These are phyloP conservation scores for Periophthalmus modestus DNA, from an alignment of 2,113 vertebrate species.

Conservation along the genomic window DNA sequence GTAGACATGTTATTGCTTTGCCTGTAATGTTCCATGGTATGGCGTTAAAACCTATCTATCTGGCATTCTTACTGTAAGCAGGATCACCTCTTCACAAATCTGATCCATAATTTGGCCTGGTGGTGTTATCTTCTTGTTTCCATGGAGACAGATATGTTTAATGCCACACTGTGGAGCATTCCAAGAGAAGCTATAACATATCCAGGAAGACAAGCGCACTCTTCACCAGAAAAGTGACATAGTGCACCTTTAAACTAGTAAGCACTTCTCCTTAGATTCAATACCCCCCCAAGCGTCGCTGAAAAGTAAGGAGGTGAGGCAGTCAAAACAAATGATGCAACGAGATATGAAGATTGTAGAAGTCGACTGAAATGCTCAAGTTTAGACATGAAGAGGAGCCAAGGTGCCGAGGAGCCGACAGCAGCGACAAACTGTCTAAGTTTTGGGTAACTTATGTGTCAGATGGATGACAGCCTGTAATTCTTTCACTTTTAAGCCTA, in stretches of 20 bases:
- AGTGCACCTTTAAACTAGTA: slow-evolving; percentile 28
- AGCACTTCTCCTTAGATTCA: slow-evolving; percentile 16
- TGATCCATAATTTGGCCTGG: too few relatives aligned
- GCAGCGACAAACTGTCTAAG: not conserved
- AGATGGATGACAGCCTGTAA: slow-evolving; percentile 44
- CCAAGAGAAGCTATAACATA: too few relatives aligned
- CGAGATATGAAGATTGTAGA: slow-evolving; percentile 54
- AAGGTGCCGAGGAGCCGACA: slow-evolving; percentile 18
- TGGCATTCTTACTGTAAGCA: too few relatives aligned
- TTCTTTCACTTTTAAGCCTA: slow-evolving; percentile 31
- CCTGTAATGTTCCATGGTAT: too few relatives aligned
- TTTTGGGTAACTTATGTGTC: slow-evolving; percentile 4
- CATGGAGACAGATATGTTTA: too few relatives aligned
- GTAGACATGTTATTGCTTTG: too few relatives aligned
- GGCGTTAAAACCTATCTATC: too few relatives aligned
- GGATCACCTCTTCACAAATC: too few relatives aligned
- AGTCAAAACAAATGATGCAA: slow-evolving; percentile 68
- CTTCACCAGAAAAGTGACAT: too few relatives aligned
- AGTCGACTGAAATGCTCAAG: slow-evolving; percentile 31
- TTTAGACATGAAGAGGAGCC: slow-evolving; percentile 46
- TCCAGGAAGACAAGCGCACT: too few relatives aligned
- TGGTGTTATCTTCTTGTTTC: too few relatives aligned
- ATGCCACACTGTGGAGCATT: too few relatives aligned
- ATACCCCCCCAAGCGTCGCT: not conserved
- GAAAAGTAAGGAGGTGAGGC: slow-evolving; percentile 26